A percentile compares a stretch with the other conserved stretches of the same genome.
Evolutionary conservation across 2,888 invertebrate genomes (phyloP).

Genomic region (Cerceris rybyensis): DNA sequence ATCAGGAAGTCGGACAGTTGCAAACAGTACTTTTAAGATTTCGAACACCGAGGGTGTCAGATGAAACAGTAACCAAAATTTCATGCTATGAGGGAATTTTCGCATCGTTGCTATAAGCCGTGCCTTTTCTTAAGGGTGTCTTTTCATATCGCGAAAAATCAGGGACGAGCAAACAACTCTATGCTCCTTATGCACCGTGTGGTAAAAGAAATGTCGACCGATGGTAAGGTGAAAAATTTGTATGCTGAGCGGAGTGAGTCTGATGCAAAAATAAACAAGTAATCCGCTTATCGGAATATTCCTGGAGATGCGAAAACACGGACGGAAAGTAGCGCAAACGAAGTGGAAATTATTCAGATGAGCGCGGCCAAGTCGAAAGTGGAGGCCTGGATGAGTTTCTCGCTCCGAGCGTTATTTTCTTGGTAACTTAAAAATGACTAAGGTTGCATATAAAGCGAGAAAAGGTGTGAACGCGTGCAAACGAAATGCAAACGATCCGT

Average conservation of each 20-base stretch:
- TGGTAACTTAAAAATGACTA: constrained; percentile 26
- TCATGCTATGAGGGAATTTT: no score
- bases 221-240: neutral
- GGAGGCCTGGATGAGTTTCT: constrained; percentile 2
- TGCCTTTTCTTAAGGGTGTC: no score
- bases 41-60: no score
- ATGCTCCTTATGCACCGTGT: no score
- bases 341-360: constrained; percentile 11
- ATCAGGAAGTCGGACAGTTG: no score
- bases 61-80: no score
- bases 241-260: neutral
- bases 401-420: neutral
- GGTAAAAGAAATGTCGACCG: neutral
- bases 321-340: neutral
- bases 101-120: no score
- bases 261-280: constrained; percentile 8
- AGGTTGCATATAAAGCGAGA: constrained; percentile 12
- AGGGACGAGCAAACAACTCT: no score
- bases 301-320: neutral
- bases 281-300: neutral
- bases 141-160: no score
- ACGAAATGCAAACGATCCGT: constrained; percentile 42
- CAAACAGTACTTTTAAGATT: no score
- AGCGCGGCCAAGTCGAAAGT: constrained; percentile 1
- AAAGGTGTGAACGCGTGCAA: constrained; percentile 18